These are phyloP conservation scores for Nomada fabriciana DNA, from an alignment of 2,888 invertebrate genomes.

Conservation along the genomic window DNA sequence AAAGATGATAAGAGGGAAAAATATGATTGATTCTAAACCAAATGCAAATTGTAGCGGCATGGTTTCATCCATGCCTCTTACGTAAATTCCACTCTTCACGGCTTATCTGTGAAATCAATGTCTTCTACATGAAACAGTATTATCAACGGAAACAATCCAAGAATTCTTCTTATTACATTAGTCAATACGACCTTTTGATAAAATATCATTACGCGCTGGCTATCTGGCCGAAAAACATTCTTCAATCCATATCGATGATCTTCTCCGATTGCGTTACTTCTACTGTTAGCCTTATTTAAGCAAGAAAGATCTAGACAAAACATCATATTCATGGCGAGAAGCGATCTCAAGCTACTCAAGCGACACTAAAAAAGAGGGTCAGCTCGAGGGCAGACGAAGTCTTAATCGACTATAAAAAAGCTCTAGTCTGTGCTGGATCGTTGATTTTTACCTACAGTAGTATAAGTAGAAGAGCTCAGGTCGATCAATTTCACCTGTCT, in stretches of 20 bases:
- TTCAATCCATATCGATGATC: background rate
- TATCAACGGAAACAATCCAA: background rate
- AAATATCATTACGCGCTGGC: background rate
- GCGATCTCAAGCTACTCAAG: constrained; percentile 25
- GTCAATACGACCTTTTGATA: background rate
- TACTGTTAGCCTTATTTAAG: background rate
- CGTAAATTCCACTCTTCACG: background rate
- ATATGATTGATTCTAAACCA: too few relatives aligned
- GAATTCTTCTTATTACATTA: background rate
- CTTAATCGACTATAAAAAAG: constrained; percentile 26
- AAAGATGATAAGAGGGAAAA: too few relatives aligned
- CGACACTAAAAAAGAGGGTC: constrained; percentile 42
- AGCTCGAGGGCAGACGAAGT: constrained; percentile 18
- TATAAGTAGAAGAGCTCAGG: background rate
- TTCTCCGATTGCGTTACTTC: background rate
- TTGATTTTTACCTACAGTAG: background rate
- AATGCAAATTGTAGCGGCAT: too few relatives aligned
- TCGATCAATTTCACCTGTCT: background rate
- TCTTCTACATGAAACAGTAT: background rate
- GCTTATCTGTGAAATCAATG: background rate
- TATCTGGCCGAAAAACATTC: background rate
- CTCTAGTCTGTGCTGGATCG: background rate
- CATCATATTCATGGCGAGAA: constrained; percentile 10
- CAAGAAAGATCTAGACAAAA: background rate
- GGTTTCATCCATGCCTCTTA: background rate